Base-by-base conservation (phyloP, 2,888 invertebrate species). In the Drosophila algonquin region DNA sequence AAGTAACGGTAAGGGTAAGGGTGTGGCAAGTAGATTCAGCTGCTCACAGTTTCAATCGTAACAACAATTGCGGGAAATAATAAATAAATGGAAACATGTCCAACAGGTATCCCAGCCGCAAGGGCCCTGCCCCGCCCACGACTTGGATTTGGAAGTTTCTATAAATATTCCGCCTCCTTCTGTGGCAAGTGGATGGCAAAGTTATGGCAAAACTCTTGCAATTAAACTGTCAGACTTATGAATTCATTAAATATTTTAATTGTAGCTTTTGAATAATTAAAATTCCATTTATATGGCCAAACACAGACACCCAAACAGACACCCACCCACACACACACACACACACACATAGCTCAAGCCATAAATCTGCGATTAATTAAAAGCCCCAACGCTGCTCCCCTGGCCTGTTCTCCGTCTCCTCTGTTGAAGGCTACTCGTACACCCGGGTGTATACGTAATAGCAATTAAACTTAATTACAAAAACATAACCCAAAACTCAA, bases 211-310 rank as follows among this genome's bases (percentile, higher is more conserved):
- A 88, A 88, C 76, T 83, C 89, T 84, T 75, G 79, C 83, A 84
- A 84, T 89, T 89, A 84, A 89, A 89, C 87, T 89, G 89, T 80
- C 84, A 87, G 85, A 76, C 83, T 86, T 89, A 89, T 89, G 89
- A 86, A 86, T 87, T 87, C 86, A 89, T 86, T 86, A 82, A 87
- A 86, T 89, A 87, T 86, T 86, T 82, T 79, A 86, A 87, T 89
- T 87, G 80, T 78, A 75, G 86, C 87, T 87, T 80, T 88, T 86
- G 89, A 86, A 89, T 86, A 86, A 89, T 86, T 89, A 89, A 89
- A 86, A 75, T 86, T 75, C 79, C 89, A 86, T 89, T 86, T 87
- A 73, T 73, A 63, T 74, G 69, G 61, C 54, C 35, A 56, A 12
- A 54, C 24, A 54, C 24, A 46, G 50, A 59, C 44, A 56, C 48